These are phyloP conservation scores for Metopolophium dirhodum DNA, from an alignment of 1,140 invertebrate genomes.

Conservation along the genomic window DNA sequence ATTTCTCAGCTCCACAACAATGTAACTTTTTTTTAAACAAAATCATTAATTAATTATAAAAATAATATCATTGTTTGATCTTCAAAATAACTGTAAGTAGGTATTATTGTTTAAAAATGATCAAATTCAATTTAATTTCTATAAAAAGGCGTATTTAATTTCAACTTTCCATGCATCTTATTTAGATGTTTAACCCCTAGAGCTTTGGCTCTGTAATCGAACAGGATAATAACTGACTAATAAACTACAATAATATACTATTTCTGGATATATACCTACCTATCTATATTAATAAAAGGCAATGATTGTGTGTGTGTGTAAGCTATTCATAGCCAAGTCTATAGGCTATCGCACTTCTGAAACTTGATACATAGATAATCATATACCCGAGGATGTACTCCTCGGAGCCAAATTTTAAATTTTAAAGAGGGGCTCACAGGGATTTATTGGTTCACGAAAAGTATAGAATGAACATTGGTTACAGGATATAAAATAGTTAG, in stretches of 20 bases:
- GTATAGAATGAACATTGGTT: no score
- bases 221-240: not conserved
- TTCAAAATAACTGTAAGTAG: not conserved
- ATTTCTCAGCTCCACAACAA: slow-evolving; percentile 54
- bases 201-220: no score
- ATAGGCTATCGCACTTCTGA: no score
- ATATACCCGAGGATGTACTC: no score
- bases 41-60: not conserved
- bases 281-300: not conserved
- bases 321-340: no score
- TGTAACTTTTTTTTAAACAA: slow-evolving; percentile 40
- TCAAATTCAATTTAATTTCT: not conserved
- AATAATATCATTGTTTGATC: not conserved
- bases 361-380: no score
- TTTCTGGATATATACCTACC: not conserved
- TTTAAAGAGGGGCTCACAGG: no score
- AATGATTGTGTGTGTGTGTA: no score
- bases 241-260: not conserved
- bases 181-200: not conserved
- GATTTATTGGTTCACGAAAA: no score
- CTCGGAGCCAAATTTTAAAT: no score
- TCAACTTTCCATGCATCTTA: not conserved
- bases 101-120: not conserved
- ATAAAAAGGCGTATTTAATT: slow-evolving; percentile 12
- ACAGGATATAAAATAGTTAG: no score